Percentiles rank a stretch among this genome's conserved stretches.
phyloP scores from a whole-genome alignment of 2,797 vertebrate genomes.

The Propithecus deckenii region DNA sequence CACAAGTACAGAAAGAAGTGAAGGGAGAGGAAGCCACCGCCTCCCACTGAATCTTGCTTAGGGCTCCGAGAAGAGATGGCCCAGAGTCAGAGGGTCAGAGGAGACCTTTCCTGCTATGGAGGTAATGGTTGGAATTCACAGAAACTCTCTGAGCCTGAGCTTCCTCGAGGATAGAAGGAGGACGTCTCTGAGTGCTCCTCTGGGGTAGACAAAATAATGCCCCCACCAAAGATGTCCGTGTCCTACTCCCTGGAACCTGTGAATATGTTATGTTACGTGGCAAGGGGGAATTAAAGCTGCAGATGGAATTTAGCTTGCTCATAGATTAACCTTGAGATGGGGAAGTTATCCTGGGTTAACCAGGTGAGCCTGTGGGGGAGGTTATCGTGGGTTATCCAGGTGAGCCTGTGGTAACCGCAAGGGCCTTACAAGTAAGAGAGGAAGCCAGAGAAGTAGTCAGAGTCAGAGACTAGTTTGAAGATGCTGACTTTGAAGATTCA shows the following conservation, averaged over 20 bases:
- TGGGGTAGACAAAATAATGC: neutral
- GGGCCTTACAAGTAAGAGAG: neutral
- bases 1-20: neutral
- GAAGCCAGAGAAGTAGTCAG: neutral
- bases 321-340: neutral
- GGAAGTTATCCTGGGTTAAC: neutral
- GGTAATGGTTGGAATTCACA: conserved; percentile 16
- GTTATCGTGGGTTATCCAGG: neutral
- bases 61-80: neutral
- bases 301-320: neutral
- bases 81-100: neutral
- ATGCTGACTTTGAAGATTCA: neutral
- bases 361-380: neutral
- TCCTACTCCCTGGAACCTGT: neutral
- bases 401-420: neutral
- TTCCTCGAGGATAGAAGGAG: neutral
- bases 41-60: neutral
- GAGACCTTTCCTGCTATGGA: neutral
- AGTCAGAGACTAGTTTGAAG: neutral
- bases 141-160: neutral
- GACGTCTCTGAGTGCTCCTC: neutral
- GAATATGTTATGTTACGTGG: neutral
- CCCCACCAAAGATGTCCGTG: neutral
- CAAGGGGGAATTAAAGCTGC: neutral
- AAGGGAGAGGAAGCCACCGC: neutral